Evolutionary conservation across 2,113 vertebrate species (phyloP).

Genomic region (Strigops habroptila): DNA sequence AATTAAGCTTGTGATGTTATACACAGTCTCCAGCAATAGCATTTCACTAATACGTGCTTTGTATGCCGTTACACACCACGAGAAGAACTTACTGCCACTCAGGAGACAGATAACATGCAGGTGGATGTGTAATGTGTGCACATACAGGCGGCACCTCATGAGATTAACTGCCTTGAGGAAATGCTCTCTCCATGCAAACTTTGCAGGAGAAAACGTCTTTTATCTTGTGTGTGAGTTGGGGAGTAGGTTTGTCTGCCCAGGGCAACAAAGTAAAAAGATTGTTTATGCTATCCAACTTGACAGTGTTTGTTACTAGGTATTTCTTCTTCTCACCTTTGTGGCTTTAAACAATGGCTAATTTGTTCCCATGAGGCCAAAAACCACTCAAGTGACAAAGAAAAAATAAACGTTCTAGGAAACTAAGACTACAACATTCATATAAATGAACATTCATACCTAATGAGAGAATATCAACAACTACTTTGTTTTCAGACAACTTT

Average conservation of each 20-base stretch:
- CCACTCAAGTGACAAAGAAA: neutral
- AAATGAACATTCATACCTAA: neutral
- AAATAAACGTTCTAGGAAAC: neutral
- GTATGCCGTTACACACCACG: neutral
- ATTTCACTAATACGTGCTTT: neutral
- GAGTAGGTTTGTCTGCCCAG: conserved; percentile 22
- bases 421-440: neutral
- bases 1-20: neutral
- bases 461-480: neutral
- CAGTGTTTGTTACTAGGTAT: neutral
- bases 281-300: neutral
- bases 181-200: conserved; percentile 18
- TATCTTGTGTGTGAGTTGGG: neutral
- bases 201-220: neutral
- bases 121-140: neutral
- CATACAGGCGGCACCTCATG: neutral
- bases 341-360: conserved; percentile 5
- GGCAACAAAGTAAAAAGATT: conserved; percentile 26
- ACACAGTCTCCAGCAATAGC: neutral
- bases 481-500: neutral
- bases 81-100: neutral
- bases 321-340: neutral
- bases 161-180: conserved; percentile 10
- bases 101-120: neutral
- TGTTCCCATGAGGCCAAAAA: neutral